Base-by-base conservation (phyloP, 2,888 invertebrate genomes). In the Electrophaes corylata region DNA sequence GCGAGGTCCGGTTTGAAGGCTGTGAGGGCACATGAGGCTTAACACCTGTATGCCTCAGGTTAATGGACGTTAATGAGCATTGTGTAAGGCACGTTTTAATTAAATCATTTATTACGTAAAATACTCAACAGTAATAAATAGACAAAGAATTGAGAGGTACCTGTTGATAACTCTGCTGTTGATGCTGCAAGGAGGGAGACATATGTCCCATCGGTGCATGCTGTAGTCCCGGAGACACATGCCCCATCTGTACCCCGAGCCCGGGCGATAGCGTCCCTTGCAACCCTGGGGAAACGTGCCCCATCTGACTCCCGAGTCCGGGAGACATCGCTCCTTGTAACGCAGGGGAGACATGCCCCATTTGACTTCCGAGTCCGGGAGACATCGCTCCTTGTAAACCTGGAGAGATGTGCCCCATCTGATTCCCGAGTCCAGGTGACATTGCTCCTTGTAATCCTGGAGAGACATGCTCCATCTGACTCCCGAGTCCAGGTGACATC, bases 131-230 rank as follows among this genome's bases (percentile, higher is more conserved):
- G n/a, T n/a, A n/a, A n/a, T n/a, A n/a, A n/a, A n/a, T n/a, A n/a
- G n/a, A n/a, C n/a, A n/a, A n/a, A n/a, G n/a, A n/a, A n/a, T n/a
- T n/a, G n/a, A n/a, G n/a, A n/a, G n/a, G n/a, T n/a, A 56, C 56
- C 56, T 50, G 56, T 10, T 51, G 46, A 45, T 57, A 51, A n/a
- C 3, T 47, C 46, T 50, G 59, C 40, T 49, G 58, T 20, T 58
- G 58, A 14, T 53, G 58, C 35, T 53, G 57, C 31, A 45, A 14
- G 5, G 23, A 39, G 0, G 47, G 59, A 0, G 47, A 44, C 1
- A 46, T 45, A 2, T 57, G 39, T 14, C 35, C 41, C 41, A 51
- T 46, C 40, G 49, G 56, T 8, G 37, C 33, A 3, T 33, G 33
- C 4, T 33, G 33, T 33, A 33, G 33, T n/a, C 33, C 31, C n/a